Evolutionary conservation across 2,113 vertebrate species (phyloP).

Genomic region (Hypanus sabinus): DNA sequence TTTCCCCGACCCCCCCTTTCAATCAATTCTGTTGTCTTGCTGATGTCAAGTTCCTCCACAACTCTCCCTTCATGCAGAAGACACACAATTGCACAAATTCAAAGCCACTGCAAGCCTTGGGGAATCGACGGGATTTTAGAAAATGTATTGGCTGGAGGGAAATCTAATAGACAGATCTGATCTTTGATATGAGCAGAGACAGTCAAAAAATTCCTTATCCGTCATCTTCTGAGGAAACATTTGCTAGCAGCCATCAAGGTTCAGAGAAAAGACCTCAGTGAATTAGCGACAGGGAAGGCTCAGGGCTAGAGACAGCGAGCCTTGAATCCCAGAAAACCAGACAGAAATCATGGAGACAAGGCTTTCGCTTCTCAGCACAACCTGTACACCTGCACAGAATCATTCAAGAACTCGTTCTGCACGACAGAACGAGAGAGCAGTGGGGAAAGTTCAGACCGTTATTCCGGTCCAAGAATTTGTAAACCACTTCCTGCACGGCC

Average conservation of each 20-base stretch:
- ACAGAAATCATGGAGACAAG: not conserved
- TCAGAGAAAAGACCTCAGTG: not conserved
- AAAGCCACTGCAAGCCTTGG: constrained; percentile 16
- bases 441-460: not conserved
- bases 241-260: not conserved
- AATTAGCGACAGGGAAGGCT: not conserved
- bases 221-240: not conserved
- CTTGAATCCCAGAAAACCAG: not conserved
- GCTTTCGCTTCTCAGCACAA: not conserved
- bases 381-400: not conserved
- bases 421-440: not conserved
- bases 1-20: too few relatives aligned
- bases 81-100: not conserved
- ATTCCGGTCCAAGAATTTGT: not conserved
- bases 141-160: not conserved
- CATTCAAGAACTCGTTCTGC: not conserved
- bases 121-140: not conserved
- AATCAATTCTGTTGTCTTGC: too few relatives aligned
- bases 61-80: not conserved
- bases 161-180: not conserved
- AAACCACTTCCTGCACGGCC: not conserved
- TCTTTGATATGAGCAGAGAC: not conserved
- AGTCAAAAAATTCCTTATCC: not conserved
- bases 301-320: not conserved
- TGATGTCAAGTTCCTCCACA: too few relatives aligned